Evolutionary conservation across 1,140 invertebrate genomes (phyloP).

Genomic region (Halyomorpha halys): DNA sequence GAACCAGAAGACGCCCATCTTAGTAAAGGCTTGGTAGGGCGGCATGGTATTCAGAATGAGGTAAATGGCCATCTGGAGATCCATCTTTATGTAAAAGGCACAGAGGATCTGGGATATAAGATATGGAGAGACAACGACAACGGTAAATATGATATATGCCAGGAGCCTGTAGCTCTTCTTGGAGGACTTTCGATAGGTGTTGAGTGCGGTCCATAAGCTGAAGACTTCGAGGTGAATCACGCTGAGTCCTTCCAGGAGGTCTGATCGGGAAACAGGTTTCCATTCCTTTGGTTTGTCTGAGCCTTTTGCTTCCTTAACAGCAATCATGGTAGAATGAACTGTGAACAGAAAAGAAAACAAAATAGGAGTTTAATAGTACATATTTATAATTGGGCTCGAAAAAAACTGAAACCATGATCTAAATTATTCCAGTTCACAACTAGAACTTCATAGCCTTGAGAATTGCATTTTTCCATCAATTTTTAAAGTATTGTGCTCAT

Average conservation of each 20-base stretch:
- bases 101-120: not conserved
- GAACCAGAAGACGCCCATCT: conserved; percentile 3
- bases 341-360: too few species aligned
- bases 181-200: not conserved
- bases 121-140: not conserved
- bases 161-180: not conserved
- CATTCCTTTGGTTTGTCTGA: too few species aligned
- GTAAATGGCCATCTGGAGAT: not conserved
- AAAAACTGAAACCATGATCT: too few species aligned
- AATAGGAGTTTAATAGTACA: too few species aligned
- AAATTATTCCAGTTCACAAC: too few species aligned
- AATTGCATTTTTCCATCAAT: too few species aligned
- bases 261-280: not conserved
- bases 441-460: too few species aligned
- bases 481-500: too few species aligned
- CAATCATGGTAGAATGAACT: too few species aligned
- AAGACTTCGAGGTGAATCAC: not conserved
- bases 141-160: not conserved
- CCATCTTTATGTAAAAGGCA: conserved; percentile 1
- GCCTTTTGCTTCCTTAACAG: too few species aligned
- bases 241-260: not conserved
- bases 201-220: not conserved
- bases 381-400: too few species aligned
- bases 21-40: not conserved
- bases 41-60: not conserved